Evolutionary conservation across 2,888 invertebrate genomes (phyloP), one percentile per base, ranked within the genome.

Genomic region (Sinotaia quadrata): DNA sequence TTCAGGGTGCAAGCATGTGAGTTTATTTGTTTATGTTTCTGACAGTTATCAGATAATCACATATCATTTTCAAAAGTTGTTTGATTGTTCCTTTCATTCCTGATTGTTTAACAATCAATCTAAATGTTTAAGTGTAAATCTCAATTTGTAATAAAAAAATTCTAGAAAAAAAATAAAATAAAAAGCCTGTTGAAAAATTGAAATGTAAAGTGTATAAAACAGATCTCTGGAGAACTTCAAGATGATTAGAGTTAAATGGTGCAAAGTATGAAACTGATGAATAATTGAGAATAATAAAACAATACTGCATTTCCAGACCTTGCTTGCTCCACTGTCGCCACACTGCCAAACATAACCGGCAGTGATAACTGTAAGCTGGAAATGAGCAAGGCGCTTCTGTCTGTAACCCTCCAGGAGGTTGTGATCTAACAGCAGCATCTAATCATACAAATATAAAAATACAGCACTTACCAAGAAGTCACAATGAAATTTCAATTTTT

Each of bases 301-400:
- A 58, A 36, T n/a, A n/a, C n/a, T 1, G n/a, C 7, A 18, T 44
- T 12, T 33, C 51, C 70, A 67, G 69, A 85, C 85, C 77, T 79
- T 72, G n/a, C 79, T 60, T 8, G 80, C 83, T 7, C 81, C 83
- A 58, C 65, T 62, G 60, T 85, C 85, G 8, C 85, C 85, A 36
- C 84, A 80, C 65, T 85, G 84, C 85, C 85, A 85, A 18, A 85
- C 77, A 72, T 85, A 85, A 3, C 80, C 81, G 18, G 79, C 57
- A n/a, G 78, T 74, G 24, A 85, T 81, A 37, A 83, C 21, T 10
- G 75, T 71, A 56, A 85, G 75, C 68, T 82, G 80, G 12, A 84
- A 71, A 70, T 83, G 82, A 3, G 84, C 85, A 37, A 85, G 76
- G 18, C 84, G 68, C 33, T 74, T 59, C 49, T 85, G 74, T 44